Conservation (phyloP, 1,140 invertebrate species). For the Drosophila varians region DNA sequence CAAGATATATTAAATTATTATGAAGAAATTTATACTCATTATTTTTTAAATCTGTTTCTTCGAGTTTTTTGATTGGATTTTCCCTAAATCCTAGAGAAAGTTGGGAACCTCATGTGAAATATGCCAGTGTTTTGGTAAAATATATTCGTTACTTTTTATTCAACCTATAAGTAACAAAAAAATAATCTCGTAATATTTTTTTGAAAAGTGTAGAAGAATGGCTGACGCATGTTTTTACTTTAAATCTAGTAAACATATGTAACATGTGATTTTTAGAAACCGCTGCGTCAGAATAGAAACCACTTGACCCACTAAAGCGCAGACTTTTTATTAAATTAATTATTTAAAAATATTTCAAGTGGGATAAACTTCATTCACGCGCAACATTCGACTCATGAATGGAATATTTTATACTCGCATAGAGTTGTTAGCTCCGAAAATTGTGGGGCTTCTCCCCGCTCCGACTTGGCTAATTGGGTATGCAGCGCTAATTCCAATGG, state of each 20-base stretch:
- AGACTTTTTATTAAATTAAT: not conserved
- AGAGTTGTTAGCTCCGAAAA: constrained; percentile 16
- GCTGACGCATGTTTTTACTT: constrained; percentile 29
- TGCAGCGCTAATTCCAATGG: constrained; percentile 15
- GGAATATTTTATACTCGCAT: constrained; percentile 16
- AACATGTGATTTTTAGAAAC: constrained; percentile 17
- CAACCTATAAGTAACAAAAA: not conserved
- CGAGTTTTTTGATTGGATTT: no score
- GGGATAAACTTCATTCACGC: constrained; percentile 25
- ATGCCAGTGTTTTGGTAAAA: no score
- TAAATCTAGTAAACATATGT: constrained; percentile 30
- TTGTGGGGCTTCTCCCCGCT: not conserved
- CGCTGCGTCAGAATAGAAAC: constrained; percentile 17
- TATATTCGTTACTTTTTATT: no score
- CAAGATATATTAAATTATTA: no score
- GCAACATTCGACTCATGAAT: constrained; percentile 16
- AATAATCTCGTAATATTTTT: not conserved
- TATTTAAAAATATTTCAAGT: not conserved
- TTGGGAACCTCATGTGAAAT: no score
- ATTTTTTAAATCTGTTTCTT: no score
- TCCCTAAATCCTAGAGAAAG: no score
- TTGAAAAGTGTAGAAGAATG: not conserved
- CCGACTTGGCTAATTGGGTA: constrained; percentile 31
- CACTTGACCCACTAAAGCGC: constrained; percentile 24
- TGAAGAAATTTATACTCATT: no score